These are phyloP conservation scores for Andrena hattorfiana DNA, from an alignment of 2,888 invertebrate genomes.

Conservation along the genomic window DNA sequence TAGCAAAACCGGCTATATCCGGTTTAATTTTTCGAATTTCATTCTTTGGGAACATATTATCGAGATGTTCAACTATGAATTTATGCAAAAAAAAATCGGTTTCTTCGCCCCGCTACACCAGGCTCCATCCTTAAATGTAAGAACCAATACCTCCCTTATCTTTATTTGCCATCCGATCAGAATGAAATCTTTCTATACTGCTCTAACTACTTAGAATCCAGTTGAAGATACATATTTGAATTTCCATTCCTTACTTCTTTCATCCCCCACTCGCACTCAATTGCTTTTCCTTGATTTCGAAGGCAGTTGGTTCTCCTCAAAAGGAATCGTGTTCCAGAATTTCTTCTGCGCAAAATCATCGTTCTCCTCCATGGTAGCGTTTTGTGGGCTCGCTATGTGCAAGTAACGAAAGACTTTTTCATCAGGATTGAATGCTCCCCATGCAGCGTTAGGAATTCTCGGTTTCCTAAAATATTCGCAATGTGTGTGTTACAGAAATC, in stretches of 20 bases:
- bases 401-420: conserved; percentile 7
- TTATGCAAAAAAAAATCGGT: no score
- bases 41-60: no score
- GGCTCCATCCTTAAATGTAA: no score
- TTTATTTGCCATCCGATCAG: no score
- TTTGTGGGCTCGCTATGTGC: not conserved
- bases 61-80: no score
- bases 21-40: no score
- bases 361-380: not conserved
- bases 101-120: no score
- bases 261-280: not conserved
- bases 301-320: conserved; percentile 16
- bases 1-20: no score
- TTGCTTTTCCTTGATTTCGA: not conserved
- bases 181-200: not conserved
- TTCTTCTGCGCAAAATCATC: conserved; percentile 5
- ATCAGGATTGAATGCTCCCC: not conserved
- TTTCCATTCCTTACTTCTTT: not conserved
- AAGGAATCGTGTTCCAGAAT: conserved; percentile 25
- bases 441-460: not conserved
- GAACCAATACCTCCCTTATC: no score
- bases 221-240: not conserved
- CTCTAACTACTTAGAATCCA: not conserved
- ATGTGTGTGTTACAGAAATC: not conserved
- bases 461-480: conserved; percentile 17